A percentile compares a stretch with the other conserved stretches of the same genome.
Conservation (phyloP, 2,113 vertebrate species). For the Sakesphorus luctuosus region DNA sequence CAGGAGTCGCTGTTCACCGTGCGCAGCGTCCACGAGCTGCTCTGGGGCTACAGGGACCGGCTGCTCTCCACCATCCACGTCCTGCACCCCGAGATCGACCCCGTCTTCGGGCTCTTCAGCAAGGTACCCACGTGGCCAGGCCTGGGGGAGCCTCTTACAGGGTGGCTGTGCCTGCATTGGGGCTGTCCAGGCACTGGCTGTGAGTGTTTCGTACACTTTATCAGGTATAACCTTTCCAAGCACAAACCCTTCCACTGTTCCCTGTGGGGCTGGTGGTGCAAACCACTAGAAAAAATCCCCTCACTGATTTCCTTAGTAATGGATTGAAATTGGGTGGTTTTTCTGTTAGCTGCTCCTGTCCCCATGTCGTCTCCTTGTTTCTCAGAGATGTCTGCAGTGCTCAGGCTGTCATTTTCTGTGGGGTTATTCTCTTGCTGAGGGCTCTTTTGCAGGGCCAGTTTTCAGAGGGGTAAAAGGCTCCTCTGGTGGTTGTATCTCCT, state of each 20-base stretch:
- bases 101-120: constrained; percentile 88
- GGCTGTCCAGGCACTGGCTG: background rate
- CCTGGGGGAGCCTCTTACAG: background rate
- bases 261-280: background rate
- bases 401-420: background rate
- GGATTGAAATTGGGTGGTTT: background rate
- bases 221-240: background rate
- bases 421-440: background rate
- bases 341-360: background rate
- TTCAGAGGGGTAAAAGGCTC: background rate
- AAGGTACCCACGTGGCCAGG: constrained; percentile 76
- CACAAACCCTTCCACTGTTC: rapidly evolving
- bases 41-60: constrained; percentile 92
- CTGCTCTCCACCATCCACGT: constrained; percentile 75
- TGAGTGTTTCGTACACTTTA: background rate
- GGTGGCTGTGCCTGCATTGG: background rate
- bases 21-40: constrained; percentile 80
- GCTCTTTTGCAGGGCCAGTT: background rate
- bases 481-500: background rate
- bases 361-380: background rate
- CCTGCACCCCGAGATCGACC: constrained; percentile 60
- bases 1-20: constrained; percentile 81
- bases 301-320: background rate
- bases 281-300: background rate
- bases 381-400: background rate